A percentile compares a stretch with the other conserved stretches of the same genome.
phyloP scores from a whole-genome alignment of 2,888 invertebrate genomes.

The Ophion slaviceki region DNA sequence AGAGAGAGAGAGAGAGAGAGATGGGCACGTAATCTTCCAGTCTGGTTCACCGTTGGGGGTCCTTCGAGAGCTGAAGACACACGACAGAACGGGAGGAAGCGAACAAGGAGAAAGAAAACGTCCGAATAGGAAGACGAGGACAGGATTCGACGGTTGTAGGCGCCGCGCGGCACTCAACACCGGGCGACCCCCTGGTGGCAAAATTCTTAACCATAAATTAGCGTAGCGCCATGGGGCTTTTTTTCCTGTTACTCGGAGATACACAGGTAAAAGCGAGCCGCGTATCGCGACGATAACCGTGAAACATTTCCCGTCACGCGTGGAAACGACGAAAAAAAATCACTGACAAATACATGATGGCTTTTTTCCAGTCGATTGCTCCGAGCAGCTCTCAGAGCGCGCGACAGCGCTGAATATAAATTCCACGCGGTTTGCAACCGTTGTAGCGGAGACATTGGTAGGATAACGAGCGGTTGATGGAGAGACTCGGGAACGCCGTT shows the following conservation, averaged over 20 bases:
- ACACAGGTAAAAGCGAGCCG: conserved; percentile 51
- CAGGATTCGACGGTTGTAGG: conserved; percentile 67
- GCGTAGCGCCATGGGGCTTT: conserved; percentile 68
- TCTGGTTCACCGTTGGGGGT: conserved; percentile 61
- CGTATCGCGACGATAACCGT: conserved; percentile 32
- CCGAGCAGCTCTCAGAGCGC: too few species aligned
- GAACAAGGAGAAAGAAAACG: conserved; percentile 37
- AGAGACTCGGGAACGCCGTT: conserved; percentile 50
- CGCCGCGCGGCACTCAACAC: conserved; percentile 70
- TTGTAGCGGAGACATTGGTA: conserved; percentile 9
- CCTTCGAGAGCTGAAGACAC: conserved; percentile 23
- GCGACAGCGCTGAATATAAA: conserved; percentile 11
- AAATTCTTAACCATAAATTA: conserved; percentile 74
- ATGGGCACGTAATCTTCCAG: conserved; percentile 66
- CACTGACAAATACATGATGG: neutral
- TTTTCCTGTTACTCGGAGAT: conserved; percentile 37
- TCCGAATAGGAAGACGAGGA: conserved; percentile 53
- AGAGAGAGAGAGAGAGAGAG: conserved; percentile 42
- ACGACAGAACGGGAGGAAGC: conserved; percentile 29
- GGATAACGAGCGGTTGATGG: conserved; percentile 57
- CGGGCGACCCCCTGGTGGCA: conserved; percentile 50
- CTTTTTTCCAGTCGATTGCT: neutral
- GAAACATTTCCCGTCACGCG: conserved; percentile 38
- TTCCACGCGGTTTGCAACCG: conserved; percentile 19
- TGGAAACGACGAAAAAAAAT: conserved; percentile 13